Base-by-base conservation (phyloP, 2,113 vertebrate genomes). In the Labeo catla region DNA sequence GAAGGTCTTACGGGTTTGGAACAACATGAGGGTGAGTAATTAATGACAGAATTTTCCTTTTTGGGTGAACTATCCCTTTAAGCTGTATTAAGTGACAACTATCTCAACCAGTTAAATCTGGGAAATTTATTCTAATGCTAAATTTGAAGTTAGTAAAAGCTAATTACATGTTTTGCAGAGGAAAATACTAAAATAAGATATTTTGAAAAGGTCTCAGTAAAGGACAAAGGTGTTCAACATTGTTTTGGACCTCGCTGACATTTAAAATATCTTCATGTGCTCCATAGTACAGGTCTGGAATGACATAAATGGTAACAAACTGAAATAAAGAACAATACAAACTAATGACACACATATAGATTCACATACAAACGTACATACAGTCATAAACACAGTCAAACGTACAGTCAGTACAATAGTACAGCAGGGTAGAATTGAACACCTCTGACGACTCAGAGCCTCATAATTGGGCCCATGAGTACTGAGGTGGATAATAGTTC, bases 391-490 rank as follows among this genome's bases (percentile, higher is more conserved):
- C 8, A 85, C 15, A 59, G 68, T 39, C 50, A 78, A 54, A 54
- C 4, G 49, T 84, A 90, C 52, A 87, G 43, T 79, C 52, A 81
- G 86, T 88, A 52, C 54, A 76, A 76, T 72, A 47, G 80, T n/a
- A 73, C 76, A 66, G 59, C 78, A 84, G 47, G 63, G 52, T 47
- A 87, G 74, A 63, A 86, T 61, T 63, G 52, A 54, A 73, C 81
- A 84, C 72, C 72, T 79, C 59, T 85, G 87, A 88, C 45, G 84
- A 88, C 76, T 73, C 86, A 84, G 83, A 86, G 87, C 43, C 43
- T 86, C 13, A 16, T 89, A 90, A 90, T 90, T 90, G 84, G 90
- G 57, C 90, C 84, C 90, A 83, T 63, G 89, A 90, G 89, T 61
- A 87, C 84, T 77, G 73, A 89, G 63, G 81, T 57, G 66, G 54